Conservation (phyloP, 2,797 vertebrate species). For the Salarias fasciatus region DNA sequence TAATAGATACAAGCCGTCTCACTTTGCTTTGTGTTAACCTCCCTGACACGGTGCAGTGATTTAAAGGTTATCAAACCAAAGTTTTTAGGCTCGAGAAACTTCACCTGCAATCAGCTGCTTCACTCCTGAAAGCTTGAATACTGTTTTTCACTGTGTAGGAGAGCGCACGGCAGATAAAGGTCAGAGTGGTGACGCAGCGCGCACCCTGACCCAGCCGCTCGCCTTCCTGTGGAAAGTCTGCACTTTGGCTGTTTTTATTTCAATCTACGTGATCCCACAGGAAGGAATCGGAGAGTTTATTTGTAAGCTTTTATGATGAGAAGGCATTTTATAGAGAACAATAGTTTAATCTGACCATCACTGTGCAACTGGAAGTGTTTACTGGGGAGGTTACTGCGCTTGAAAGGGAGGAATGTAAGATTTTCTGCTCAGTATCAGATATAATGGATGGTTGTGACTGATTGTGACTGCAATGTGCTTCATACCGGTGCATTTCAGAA, state of each 20-base stretch:
- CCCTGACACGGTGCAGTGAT: constrained; percentile 10
- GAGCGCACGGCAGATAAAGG: not conserved
- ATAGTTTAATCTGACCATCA: not conserved
- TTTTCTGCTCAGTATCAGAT: no score
- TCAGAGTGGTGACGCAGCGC: constrained; percentile 23
- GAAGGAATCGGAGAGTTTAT: not conserved
- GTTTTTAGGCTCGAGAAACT: constrained; percentile 10
- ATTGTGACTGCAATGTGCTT: no score
- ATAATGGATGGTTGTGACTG: no score
- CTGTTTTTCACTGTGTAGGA: no score
- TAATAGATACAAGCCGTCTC: constrained; percentile 57
- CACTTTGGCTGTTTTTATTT: constrained; percentile 2
- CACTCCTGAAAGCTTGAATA: constrained; percentile 30
- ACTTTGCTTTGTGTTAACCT: constrained; percentile 38
- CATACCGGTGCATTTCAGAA: no score
- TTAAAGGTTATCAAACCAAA: not conserved
- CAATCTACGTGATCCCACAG: not conserved
- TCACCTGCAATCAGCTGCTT: constrained; percentile 10
- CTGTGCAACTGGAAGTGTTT: no score
- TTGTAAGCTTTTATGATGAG: not conserved
- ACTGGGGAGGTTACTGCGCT: no score
- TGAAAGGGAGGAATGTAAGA: no score
- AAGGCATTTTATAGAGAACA: not conserved
- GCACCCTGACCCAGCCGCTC: constrained; percentile 5
- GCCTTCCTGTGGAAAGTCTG: constrained; percentile 16